Evolutionary conservation across 2,797 vertebrate species (phyloP), one percentile per base, ranked within the genome.

Genomic region (Loris lydekkerianus): DNA sequence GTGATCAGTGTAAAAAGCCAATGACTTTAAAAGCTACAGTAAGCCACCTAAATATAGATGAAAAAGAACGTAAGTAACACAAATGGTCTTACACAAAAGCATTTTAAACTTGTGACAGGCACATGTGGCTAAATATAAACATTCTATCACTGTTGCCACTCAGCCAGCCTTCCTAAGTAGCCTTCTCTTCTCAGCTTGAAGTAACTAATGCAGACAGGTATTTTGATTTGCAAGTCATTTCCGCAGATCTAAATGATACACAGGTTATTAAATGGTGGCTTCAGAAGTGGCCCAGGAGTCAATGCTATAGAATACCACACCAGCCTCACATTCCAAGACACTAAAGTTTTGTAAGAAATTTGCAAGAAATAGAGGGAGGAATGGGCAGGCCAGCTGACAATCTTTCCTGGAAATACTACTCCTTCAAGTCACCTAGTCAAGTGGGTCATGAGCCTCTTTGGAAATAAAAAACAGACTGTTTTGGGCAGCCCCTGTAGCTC

Each of bases 121-220:
- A 94, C 96, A 96, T 76, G 92, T 43, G 46, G 94, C 97, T 97
- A 98, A 97, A 97, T 97, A 97, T 97, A 98, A 97, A 82, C 31
- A 80, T 95, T 83, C 81, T 56, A 58, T 96, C 97, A 93, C 65
- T 25, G 82, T 20, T 13, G 37, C 53, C 89, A 80, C 63, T 56
- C 75, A 7, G 87, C 84, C 92, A 70, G n/a, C 78, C 72, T 76
- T 56, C 96, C 67, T n/a, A 53, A 78, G 88, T 27, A 77, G 95
- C 73, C 43, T 29, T 84, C 67, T 60, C 43, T 29, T 84, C 67
- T 60, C 77, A 27, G 95, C 72, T 49, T 53, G 85, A 67, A 94
- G 80, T 46, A 31, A 83, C 23, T 56, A 65, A 89, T 7, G 31
- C 63, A 87, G 78, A 75, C 86, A 61, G 91, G 89, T 77, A 76